Base-by-base conservation (phyloP, 2,797 vertebrate genomes). In the Heliangelus exortis region DNA sequence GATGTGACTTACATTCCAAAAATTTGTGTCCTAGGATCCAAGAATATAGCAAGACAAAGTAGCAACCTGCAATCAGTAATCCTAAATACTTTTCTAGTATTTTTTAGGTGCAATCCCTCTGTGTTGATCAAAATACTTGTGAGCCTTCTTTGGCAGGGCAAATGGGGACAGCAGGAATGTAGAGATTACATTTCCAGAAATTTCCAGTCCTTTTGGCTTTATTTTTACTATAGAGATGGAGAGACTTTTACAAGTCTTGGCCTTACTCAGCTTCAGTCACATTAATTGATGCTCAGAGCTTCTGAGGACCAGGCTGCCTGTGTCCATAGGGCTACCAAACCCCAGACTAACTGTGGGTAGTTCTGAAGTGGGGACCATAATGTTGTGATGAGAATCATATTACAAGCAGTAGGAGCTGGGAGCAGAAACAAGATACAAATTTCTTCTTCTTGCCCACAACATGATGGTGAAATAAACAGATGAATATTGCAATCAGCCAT, bases 391-490 rank as follows among this genome's bases (percentile, higher is more conserved):
- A 0, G 33, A 63, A 19, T 31, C 5, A 5, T 5, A 5, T 5
- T 26, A 8, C 4, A 53, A 54, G 10, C 21, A 73, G 43, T 20
- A 76, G 36, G 48, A 81, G 10, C n/a, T 50, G 23, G 26, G 7
- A 92, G 26, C 11, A 81, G 67, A 93, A 95, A 72, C 10, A 67
- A 28, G 39, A 86, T 73, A 8, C 26, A 11, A 22, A 11, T 62
- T 89, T 84, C 41, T 77, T 76, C 39, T 78, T 51, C 66, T 78
- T 58, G 62, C 28, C 51, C 41, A 33, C 41, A 71, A 47, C 34
- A 23, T 16, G 33, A 54, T 55, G 50, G 59, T 67, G 61, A 93
- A 94, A 90, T 77, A 84, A 93, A 54, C 73, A 95, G 67, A 71
- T 87, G 74, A 90, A 91, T 94, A 90, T 53, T 5, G 0, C 57